These are phyloP conservation scores for Anthopleura xanthogrammica DNA, from an alignment of 92 coral and sea anemone genomes.

Conservation along the genomic window DNA sequence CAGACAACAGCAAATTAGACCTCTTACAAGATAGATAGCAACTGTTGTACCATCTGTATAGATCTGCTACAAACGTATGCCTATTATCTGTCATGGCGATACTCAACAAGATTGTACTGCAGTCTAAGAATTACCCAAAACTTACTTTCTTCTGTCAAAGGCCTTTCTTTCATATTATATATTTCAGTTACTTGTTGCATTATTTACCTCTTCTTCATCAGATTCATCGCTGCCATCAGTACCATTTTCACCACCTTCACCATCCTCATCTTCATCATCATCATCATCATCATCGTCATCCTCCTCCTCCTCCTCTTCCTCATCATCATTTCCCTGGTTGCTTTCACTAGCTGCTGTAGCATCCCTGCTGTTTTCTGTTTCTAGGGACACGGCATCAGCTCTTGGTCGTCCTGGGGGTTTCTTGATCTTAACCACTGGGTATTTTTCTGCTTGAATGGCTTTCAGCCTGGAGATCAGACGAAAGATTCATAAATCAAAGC, in stretches of 20 bases:
- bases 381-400: constrained; percentile 47
- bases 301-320: constrained; percentile 75
- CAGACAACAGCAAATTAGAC: no score
- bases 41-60: no score
- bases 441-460: constrained; percentile 90
- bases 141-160: no score
- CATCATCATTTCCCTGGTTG: constrained; percentile 78
- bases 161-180: no score
- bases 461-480: constrained; percentile 55
- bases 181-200: not conserved
- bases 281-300: constrained; percentile 89
- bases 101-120: no score
- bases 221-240: constrained; percentile 87
- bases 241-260: constrained; percentile 91
- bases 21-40: no score
- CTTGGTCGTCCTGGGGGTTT: constrained; percentile 91
- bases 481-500: no score
- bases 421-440: constrained; percentile 93
- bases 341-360: constrained; percentile 60
- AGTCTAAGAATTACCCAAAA: no score
- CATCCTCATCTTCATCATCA: constrained; percentile 88
- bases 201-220: constrained; percentile 71
- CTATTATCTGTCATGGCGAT: no score
- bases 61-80: no score
- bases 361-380: constrained; percentile 65